Percentiles rank a stretch among this genome's conserved stretches.
Evolutionary conservation across 30 jellyfish, hydroid and myxozoan genomes (phyloP).

Genomic region (Aurelia sp.): DNA sequence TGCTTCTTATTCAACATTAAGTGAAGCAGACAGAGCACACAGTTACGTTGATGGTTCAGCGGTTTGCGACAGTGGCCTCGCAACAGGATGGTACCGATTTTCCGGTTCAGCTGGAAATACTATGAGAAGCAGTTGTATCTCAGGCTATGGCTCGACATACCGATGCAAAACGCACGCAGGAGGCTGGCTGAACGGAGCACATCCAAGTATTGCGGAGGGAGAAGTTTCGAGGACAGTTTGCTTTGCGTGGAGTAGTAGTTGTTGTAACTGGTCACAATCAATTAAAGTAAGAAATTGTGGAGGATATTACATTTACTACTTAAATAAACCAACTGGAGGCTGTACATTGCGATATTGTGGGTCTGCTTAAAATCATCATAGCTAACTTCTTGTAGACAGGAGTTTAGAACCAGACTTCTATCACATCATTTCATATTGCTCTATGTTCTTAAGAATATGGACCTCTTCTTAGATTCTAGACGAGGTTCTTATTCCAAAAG

Average conservation of each 20-base stretch:
- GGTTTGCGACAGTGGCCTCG: neutral
- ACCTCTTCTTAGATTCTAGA: no score
- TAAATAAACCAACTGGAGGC: neutral
- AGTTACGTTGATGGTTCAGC: no score
- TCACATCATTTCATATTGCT: no score
- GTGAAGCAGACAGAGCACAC: no score
- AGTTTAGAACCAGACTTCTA: no score
- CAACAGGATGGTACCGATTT: neutral
- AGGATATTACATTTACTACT: neutral
- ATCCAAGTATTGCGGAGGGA: neutral
- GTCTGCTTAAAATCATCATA: neutral
- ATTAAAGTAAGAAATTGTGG: neutral
- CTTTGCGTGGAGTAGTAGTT: conserved; percentile 1
- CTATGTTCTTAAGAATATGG: no score
- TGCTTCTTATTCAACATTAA: no score
- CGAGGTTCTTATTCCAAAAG: no score
- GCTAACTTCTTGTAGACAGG: no score
- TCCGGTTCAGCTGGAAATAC: neutral
- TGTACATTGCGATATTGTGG: neutral
- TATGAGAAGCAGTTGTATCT: neutral
- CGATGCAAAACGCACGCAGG: neutral
- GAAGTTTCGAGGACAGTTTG: neutral
- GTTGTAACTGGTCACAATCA: neutral
- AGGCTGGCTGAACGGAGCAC: conserved; percentile 19
- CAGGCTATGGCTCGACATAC: neutral